A percentile compares a stretch with the other conserved stretches of the same genome.
These are phyloP conservation scores for Tylochromis polylepis DNA, from an alignment of 2,113 vertebrate species.

Conservation along the genomic window DNA sequence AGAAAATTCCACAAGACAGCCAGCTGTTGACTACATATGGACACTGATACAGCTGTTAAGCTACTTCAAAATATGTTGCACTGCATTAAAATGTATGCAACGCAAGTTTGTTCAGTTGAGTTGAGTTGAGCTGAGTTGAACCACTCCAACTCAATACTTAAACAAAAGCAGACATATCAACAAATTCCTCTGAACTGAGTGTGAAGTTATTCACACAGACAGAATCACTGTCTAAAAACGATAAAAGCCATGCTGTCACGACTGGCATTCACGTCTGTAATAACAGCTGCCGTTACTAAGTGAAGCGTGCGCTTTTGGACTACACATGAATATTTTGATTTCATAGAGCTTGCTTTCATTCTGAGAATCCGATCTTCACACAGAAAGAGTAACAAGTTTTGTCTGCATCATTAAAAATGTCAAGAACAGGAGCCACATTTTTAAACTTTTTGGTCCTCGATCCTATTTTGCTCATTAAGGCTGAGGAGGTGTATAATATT, in stretches of 20 bases:
- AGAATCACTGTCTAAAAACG: not conserved
- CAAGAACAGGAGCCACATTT: not conserved
- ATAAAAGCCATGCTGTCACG: not conserved
- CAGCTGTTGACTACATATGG: not conserved
- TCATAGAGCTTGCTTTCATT: not conserved
- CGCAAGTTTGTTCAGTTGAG: not conserved
- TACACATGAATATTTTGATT: not conserved
- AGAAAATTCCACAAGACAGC: not conserved
- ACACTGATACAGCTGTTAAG: not conserved
- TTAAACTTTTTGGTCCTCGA: not conserved
- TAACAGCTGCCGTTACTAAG: not conserved
- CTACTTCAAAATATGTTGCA: not conserved
- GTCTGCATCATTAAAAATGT: not conserved
- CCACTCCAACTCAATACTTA: not conserved
- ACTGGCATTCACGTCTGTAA: not conserved
- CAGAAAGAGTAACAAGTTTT: not conserved
- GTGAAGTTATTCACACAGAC: not conserved
- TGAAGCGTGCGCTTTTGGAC: not conserved
- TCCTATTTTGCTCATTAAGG: not conserved
- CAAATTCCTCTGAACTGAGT: not conserved
- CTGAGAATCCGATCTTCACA: not conserved
- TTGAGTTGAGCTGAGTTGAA: not conserved
- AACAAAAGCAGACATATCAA: not conserved
- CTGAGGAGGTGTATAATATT: conserved; percentile 6
- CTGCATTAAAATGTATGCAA: not conserved